phyloP scores from a whole-genome alignment of 2,113 vertebrate genomes.

The Catharus bicknelli region DNA sequence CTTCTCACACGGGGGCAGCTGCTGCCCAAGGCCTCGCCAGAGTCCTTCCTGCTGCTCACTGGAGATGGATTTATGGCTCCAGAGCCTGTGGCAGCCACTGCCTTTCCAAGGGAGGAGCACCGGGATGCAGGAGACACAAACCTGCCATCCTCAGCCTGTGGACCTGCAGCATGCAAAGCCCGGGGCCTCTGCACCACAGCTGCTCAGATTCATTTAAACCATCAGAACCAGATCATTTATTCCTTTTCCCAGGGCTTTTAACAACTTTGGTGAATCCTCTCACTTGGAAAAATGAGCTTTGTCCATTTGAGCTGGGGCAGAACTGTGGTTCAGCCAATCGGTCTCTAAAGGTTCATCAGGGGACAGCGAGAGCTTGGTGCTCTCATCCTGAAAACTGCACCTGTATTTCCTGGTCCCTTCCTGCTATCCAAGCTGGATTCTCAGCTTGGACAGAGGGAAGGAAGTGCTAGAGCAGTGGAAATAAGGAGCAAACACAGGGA shows the following conservation, averaged over 20 bases:
- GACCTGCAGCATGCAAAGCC: background rate
- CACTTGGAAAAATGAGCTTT: background rate
- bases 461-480: background rate
- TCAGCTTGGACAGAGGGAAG: background rate
- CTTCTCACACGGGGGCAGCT: background rate
- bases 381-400: background rate
- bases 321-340: background rate
- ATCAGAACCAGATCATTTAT: background rate
- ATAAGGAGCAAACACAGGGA: background rate
- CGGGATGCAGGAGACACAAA: background rate
- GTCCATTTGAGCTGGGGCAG: background rate
- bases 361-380: rapidly evolving
- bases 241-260: background rate
- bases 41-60: background rate
- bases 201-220: background rate
- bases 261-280: background rate
- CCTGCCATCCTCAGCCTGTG: rapidly evolving
- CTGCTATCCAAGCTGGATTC: background rate
- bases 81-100: background rate
- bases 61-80: rapidly evolving
- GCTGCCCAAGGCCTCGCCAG: background rate
- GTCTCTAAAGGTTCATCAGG: background rate
- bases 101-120: rapidly evolving
- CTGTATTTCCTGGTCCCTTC: background rate
- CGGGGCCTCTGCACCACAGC: background rate